A percentile compares a stretch with the other conserved stretches of the same genome.
These are phyloP conservation scores for Drosophila mimica DNA, from an alignment of 2,888 invertebrate genomes.

Conservation along the genomic window DNA sequence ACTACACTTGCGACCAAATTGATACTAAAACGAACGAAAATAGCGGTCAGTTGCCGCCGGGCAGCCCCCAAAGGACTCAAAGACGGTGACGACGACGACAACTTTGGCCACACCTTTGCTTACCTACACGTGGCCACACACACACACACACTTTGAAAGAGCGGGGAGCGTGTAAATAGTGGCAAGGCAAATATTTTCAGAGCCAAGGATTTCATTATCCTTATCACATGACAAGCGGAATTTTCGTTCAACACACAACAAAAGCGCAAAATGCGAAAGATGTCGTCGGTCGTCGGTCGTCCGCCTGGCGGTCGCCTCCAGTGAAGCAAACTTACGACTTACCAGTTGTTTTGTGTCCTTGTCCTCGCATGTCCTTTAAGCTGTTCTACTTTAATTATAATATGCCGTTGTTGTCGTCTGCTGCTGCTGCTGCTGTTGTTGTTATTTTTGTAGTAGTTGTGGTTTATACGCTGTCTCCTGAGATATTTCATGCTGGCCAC, in stretches of 20 bases:
- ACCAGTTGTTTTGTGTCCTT: constrained; percentile 45
- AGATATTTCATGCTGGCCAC: constrained; percentile 68
- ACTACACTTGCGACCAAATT: constrained; percentile 75
- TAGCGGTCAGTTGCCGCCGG: constrained; percentile 35
- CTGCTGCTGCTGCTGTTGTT: constrained; percentile 10
- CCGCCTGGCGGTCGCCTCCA: constrained; percentile 54
- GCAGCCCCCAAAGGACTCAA: constrained; percentile 68
- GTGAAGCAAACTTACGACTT: constrained; percentile 47
- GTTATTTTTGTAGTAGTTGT: constrained; percentile 20
- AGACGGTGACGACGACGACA: constrained; percentile 54
- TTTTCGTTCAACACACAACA: constrained; percentile 55
- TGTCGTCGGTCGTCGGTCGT: constrained; percentile 47
- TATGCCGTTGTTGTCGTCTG: constrained; percentile 43
- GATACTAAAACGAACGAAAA: constrained; percentile 66
- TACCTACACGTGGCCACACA: constrained; percentile 57
- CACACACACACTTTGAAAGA: constrained; percentile 2
- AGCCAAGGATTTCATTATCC: constrained; percentile 84
- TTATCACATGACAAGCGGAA: constrained; percentile 78
- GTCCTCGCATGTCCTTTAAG: constrained; percentile 72
- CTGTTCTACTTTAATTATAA: constrained; percentile 82
- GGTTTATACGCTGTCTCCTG: constrained; percentile 74
- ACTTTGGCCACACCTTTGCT: constrained; percentile 79
- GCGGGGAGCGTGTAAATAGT: constrained; percentile 59
- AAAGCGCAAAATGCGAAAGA: constrained; percentile 68
- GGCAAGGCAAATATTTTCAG: constrained; percentile 78